Percentiles rank a stretch among this genome's conserved stretches.
Evolutionary conservation across 1,140 invertebrate genomes (phyloP).

Genomic region (Megalopta genalis): DNA sequence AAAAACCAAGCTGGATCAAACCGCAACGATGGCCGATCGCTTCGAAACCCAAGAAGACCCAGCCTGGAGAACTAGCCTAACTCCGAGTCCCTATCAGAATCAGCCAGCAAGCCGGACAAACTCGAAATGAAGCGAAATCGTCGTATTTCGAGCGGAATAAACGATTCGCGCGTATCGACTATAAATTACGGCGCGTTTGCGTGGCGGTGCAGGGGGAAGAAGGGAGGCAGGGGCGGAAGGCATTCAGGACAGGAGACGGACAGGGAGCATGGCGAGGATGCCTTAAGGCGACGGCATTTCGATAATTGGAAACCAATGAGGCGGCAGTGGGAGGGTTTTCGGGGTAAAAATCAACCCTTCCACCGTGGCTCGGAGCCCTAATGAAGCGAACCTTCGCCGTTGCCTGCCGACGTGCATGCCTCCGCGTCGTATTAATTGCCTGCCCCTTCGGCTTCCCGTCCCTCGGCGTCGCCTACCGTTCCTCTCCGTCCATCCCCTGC

Average conservation of each 20-base stretch:
- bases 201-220: constrained; percentile 8
- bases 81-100: neutral
- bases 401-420: constrained; percentile 73
- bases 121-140: neutral
- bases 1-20: too few species aligned
- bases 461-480: constrained; percentile 63
- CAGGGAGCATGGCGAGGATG: constrained; percentile 50
- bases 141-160: constrained; percentile 11
- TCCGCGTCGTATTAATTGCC: constrained; percentile 77
- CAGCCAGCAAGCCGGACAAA: neutral
- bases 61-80: too few species aligned
- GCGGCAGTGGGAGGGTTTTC: constrained; percentile 66
- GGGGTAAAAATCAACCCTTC: constrained; percentile 74
- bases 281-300: constrained; percentile 67
- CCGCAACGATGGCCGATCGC: too few species aligned
- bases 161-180: constrained; percentile 37
- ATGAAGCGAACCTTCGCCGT: constrained; percentile 74
- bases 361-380: constrained; percentile 66
- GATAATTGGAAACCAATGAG: constrained; percentile 72
- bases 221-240: constrained; percentile 15
- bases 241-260: constrained; percentile 36
- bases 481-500: constrained; percentile 38
- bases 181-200: constrained; percentile 54
- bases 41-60: too few species aligned
- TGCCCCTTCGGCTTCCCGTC: constrained; percentile 58